Conservation (phyloP, 2,113 vertebrate genomes). For the Microtus oregoni region DNA sequence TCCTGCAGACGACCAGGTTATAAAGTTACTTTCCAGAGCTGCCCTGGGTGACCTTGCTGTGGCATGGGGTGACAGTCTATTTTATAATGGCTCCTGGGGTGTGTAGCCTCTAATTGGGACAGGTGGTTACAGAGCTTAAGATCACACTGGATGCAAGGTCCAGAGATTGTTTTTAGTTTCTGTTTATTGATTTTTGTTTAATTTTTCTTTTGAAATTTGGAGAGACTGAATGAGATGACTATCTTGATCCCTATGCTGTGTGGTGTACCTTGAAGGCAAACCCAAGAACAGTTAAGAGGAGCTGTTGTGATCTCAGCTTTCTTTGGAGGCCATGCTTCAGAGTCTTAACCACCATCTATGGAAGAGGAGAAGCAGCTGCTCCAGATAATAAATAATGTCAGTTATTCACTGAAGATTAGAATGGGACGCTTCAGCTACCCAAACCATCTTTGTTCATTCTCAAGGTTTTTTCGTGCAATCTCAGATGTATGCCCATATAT, state of each 20-base stretch:
- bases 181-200: background rate
- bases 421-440: background rate
- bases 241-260: background rate
- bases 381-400: background rate
- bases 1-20: background rate
- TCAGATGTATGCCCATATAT: background rate
- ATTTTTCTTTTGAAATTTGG: background rate
- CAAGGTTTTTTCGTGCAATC: background rate
- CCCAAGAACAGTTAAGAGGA: background rate
- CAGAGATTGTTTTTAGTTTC: background rate
- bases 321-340: background rate
- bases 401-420: background rate
- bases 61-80: background rate
- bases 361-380: background rate
- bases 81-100: background rate
- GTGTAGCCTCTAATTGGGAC: no score
- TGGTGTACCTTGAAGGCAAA: background rate
- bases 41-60: fast-evolving
- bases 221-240: background rate
- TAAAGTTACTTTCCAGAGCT: background rate
- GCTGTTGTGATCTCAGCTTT: fast-evolving
- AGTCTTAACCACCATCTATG: no score
- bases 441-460: background rate
- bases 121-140: background rate
- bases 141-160: background rate